These are phyloP conservation scores for Synergus gifuensis DNA, from an alignment of 2,888 invertebrate genomes.

Conservation along the genomic window DNA sequence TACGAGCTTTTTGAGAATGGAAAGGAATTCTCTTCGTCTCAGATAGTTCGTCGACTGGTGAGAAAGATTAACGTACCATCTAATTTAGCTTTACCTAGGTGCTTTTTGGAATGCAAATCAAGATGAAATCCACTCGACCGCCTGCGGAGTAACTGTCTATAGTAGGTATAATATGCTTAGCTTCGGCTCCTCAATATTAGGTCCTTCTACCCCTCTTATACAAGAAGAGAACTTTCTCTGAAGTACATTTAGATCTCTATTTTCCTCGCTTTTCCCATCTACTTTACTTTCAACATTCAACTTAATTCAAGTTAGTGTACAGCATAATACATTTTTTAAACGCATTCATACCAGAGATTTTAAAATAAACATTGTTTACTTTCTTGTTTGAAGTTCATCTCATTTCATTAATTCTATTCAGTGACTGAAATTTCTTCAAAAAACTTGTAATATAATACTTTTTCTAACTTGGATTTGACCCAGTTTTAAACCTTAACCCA, in stretches of 20 bases:
- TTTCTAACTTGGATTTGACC: not conserved
- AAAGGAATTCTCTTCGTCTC: not conserved
- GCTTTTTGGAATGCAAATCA: not conserved
- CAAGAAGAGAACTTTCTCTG: no score
- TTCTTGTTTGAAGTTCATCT: no score
- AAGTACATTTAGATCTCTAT: no score
- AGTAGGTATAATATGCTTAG: not conserved
- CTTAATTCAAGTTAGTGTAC: not conserved
- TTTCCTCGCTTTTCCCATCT: no score
- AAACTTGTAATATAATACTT: not conserved
- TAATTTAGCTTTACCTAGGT: not conserved
- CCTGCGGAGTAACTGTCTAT: not conserved
- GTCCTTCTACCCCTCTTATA: not conserved
- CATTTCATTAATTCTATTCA: no score
- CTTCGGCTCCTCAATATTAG: not conserved
- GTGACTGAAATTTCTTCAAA: no score
- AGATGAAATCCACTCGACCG: not conserved
- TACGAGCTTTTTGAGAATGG: not conserved
- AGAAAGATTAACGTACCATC: not conserved
- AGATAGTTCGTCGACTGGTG: not conserved
- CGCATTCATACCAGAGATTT: no score
- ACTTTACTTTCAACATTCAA: not conserved
- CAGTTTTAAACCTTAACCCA: not conserved
- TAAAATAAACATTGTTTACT: no score
- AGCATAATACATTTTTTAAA: no score